Evolutionary conservation across 2,113 vertebrate genomes (phyloP), one percentile per base, ranked within the genome.

Genomic region (Neogale vison): DNA sequence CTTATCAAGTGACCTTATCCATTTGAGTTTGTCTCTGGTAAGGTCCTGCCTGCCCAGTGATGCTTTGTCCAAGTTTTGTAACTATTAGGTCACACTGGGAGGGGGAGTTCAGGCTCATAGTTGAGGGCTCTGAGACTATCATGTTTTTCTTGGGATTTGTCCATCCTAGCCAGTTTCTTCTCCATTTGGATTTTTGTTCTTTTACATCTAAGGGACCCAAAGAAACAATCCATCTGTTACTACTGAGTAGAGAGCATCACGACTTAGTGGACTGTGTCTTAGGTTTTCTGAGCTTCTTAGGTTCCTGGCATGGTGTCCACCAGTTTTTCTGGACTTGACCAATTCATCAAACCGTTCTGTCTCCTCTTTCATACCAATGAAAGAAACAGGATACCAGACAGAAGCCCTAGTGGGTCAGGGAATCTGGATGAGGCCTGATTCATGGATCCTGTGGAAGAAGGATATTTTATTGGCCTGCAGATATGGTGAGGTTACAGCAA

Each of bases 401-500:
- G 59, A 93, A 76, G 42, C 23, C 26, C 31, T 15, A 17, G 8
- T 84, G 74, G 24, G 13, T 45, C 91, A 95, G 90, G 69, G 77
- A 87, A 92, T 69, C 57, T 84, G 59, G 7, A 24, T 82, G 26
- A 90, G 52, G 12, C 71, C 84, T 57, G 69, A 55, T 82, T 80
- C 26, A 61, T 63, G 77, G 52, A 63, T 87, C 42, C 15, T 77
- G 42, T 93, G 74, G 88, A 92, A 61, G 69, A 77, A 79, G 14
- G 17, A 31, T 80, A 94, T 52, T 79, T 95, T 92, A 36, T 23
- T 88, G 39, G 81, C 29, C 13, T 69, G 3, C 26, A 96, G 88
- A 89, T 91, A 90, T 87, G 88, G 21, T 67, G 57, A 95, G 86
- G n/a, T 88, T 96, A 94, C 4, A 94, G 86, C 34, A 92, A 94